Conservation (phyloP, 2,113 vertebrate species). For the Nothobranchius kuhntae region DNA sequence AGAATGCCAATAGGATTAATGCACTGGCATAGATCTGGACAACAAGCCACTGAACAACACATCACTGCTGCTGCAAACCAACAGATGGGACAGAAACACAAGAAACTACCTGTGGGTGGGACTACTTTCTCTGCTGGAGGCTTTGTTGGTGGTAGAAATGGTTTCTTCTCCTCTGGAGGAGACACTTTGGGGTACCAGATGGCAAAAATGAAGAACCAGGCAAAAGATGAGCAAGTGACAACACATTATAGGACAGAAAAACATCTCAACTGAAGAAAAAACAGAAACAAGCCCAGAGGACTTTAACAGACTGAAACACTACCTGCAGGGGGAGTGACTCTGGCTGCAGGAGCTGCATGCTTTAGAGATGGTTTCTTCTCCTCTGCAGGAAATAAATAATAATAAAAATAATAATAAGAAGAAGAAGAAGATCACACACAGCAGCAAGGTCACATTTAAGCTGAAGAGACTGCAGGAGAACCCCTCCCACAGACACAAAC, state of each 20-base stretch:
- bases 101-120: constrained; percentile 53
- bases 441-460: neutral
- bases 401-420: constrained; percentile 9
- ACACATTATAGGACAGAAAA: constrained; percentile 9
- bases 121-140: constrained; percentile 10
- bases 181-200: constrained; percentile 51
- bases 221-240: constrained; percentile 7
- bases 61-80: constrained; percentile 4
- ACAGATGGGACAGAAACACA: constrained; percentile 25
- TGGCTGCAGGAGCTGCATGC: constrained; percentile 24
- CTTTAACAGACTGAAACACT: neutral
- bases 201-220: constrained; percentile 30
- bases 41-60: constrained; percentile 15
- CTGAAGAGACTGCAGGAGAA: neutral
- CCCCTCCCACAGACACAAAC: constrained; percentile 7
- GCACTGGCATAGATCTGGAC: constrained; percentile 25
- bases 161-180: constrained; percentile 56
- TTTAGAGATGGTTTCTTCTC: constrained; percentile 43
- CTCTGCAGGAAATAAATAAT: constrained; percentile 42
- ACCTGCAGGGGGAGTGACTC: constrained; percentile 31
- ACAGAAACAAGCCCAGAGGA: neutral
- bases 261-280: constrained; percentile 8
- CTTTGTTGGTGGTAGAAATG: constrained; percentile 21
- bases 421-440: constrained; percentile 32
- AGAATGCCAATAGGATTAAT: constrained; percentile 57